Base-by-base conservation (phyloP, 2,113 vertebrate genomes). In the Sapayoa aenigma region DNA sequence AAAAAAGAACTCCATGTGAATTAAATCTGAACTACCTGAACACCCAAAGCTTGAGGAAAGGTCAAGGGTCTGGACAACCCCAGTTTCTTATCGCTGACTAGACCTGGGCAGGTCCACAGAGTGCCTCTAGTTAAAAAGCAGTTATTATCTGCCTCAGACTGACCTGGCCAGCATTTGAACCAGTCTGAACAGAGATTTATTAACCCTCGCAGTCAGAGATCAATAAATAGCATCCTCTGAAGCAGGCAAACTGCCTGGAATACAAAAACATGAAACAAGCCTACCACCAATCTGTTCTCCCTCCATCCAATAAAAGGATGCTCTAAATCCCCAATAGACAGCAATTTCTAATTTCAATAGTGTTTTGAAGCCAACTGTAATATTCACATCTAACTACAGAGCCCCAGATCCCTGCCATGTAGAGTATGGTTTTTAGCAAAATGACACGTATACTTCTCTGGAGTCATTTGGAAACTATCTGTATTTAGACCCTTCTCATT, bases 141-240 rank as follows among this genome's bases (percentile, higher is more conserved):
- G 79, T 77, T 90, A 71, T 67, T 79, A 69, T 87, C 73, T 84
- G 68, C 83, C 86, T 93, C 73, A 65, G 62, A 88, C 41, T 92
- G 84, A 89, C 88, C 90, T 75, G 73, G 83, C 73, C 90, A 96
- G 92, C 84, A 80, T 73, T 21, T 93, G 90, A 94, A 90, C 39
- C 73, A 95, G 79, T 44, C 69, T 58, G 65, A 96, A 49, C 28
- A 93, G 65, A 96, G 83, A 92, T 94, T 94, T 96, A 97, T 92
- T 94, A 97, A 92, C 90, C 76, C 80, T 94, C 16, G 0, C 88
- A 88, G 88, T 72, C 86, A 86, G 88, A 93, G 95, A 96, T 90
- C 92, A 96, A 94, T 93, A 96, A 95, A 95, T 92, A 90, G 92
- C 65, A 95, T 95, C 93, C 79, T 89, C 80, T 89, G 0, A 0